These are phyloP conservation scores for Gymnoscopelus microlampas DNA, from an alignment of 2,797 vertebrate species.

Conservation along the genomic window DNA sequence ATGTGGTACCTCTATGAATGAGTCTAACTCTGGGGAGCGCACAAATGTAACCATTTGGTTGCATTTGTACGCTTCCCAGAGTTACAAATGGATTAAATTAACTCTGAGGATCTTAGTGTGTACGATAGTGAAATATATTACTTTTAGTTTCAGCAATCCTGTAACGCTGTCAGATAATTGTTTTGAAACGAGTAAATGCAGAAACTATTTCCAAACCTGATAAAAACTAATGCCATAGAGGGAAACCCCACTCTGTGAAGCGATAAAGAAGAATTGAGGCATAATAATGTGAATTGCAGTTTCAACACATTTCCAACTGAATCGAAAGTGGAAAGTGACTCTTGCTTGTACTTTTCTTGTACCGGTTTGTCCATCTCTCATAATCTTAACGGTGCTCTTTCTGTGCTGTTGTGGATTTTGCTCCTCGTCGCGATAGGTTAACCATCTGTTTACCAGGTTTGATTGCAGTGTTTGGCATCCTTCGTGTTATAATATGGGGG, in stretches of 20 bases:
- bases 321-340: conserved; percentile 15
- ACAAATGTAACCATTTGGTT: too few species aligned
- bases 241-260: conserved; percentile 8
- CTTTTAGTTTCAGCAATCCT: conserved; percentile 42
- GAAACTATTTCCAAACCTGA: conserved; percentile 6
- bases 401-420: conserved; percentile 38
- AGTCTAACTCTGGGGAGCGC: too few species aligned
- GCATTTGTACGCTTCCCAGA: too few species aligned
- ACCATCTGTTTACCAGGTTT: conserved; percentile 56
- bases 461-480: conserved; percentile 56
- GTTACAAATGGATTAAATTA: too few species aligned
- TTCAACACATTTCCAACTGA: not conserved
- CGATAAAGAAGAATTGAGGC: not conserved
- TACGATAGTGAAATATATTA: not conserved
- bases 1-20: conserved; percentile 15
- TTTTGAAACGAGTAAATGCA: conserved; percentile 25
- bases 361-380: conserved; percentile 2
- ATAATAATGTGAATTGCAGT: not conserved
- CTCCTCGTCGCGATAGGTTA: conserved; percentile 52
- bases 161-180: conserved; percentile 25
- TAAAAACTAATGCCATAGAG: conserved; percentile 38
- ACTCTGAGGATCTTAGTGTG: too few species aligned
- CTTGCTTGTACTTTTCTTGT: conserved; percentile 4
- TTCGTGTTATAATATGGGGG: conserved; percentile 49
- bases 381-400: conserved; percentile 39